Evolutionary conservation across 2,888 invertebrate genomes (phyloP).

Genomic region (Acronicta leporina): DNA sequence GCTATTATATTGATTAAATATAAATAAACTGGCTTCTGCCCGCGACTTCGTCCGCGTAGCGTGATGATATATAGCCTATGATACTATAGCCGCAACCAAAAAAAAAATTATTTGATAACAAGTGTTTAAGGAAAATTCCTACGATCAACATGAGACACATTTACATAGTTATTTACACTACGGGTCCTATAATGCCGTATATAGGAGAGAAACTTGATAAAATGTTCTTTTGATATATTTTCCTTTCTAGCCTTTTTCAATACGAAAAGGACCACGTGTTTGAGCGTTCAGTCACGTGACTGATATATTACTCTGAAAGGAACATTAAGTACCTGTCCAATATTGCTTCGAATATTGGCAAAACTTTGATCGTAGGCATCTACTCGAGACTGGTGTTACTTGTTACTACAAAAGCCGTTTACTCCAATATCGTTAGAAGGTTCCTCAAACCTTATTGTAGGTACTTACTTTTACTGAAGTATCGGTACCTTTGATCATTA

Average conservation of each 20-base stretch:
- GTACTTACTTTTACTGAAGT: slow-evolving; percentile 25
- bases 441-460: slow-evolving; percentile 29
- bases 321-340: slow-evolving; percentile 13
- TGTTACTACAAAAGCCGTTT: slow-evolving; percentile 34
- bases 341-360: slow-evolving; percentile 40
- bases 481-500: slow-evolving; percentile 37
- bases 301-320: slow-evolving; percentile 1
- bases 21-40: too few species aligned
- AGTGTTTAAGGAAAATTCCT: too few species aligned
- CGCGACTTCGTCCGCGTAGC: too few species aligned
- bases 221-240: too few species aligned
- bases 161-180: too few species aligned
- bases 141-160: too few species aligned
- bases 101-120: too few species aligned
- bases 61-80: too few species aligned
- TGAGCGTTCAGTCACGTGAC: not conserved
- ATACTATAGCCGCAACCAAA: too few species aligned
- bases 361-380: slow-evolving; percentile 50
- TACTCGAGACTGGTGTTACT: slow-evolving; percentile 37
- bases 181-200: too few species aligned
- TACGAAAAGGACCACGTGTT: not conserved
- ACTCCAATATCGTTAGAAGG: slow-evolving; percentile 22
- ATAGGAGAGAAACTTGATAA: too few species aligned
- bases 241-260: not conserved
- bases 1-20: too few species aligned